These are phyloP conservation scores for Tetragnatha versicolor DNA, from an alignment of 1,140 invertebrate genomes.

Conservation along the genomic window DNA sequence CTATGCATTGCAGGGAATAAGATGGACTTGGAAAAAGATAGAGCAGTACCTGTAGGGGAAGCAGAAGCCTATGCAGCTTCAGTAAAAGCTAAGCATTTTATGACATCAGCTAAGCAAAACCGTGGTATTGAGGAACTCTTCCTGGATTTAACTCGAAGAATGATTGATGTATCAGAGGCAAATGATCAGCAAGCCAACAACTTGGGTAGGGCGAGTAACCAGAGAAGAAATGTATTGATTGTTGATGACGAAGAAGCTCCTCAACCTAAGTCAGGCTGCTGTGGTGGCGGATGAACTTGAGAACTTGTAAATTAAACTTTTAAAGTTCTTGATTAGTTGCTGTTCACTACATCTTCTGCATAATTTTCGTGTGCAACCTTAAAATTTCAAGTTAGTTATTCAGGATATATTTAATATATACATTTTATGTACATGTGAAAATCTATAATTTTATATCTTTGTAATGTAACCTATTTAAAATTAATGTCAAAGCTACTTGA, in stretches of 20 bases:
- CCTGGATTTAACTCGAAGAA: slow-evolving; percentile 77
- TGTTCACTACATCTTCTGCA: neutral
- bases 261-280: slow-evolving; percentile 61
- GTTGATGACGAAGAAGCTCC: slow-evolving; percentile 62
- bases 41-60: slow-evolving; percentile 82
- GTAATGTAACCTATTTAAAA: neutral
- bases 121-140: slow-evolving; percentile 93
- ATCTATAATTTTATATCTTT: slow-evolving; percentile 26
- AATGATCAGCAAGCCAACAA: slow-evolving; percentile 56
- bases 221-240: slow-evolving; percentile 63
- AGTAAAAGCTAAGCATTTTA: slow-evolving; percentile 92
- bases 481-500: neutral
- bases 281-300: slow-evolving; percentile 30
- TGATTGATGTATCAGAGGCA: slow-evolving; percentile 63
- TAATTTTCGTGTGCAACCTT: no score
- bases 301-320: neutral
- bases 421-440: slow-evolving; percentile 9
- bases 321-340: neutral
- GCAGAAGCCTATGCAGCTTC: slow-evolving; percentile 90
- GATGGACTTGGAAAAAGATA: slow-evolving; percentile 91
- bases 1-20: slow-evolving; percentile 97
- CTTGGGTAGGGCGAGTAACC: slow-evolving; percentile 56
- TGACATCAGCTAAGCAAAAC: slow-evolving; percentile 95
- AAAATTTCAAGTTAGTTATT: slow-evolving; percentile 26
- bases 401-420: slow-evolving; percentile 34